Base-by-base conservation (phyloP, 2,888 invertebrate species). In the Eucera pruinosa region DNA sequence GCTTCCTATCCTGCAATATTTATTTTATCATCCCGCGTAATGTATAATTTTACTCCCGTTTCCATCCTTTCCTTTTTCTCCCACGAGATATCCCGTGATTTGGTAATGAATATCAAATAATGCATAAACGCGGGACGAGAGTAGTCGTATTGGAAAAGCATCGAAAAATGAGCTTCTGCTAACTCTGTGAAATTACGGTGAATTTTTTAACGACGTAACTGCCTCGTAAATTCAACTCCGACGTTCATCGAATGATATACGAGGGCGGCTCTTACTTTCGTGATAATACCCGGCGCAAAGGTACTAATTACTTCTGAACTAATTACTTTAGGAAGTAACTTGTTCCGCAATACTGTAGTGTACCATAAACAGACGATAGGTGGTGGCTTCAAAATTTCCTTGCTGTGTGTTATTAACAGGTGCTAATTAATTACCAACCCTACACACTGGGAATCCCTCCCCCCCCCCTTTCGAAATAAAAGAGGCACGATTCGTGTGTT, bases 231-330 rank as follows among this genome's bases (percentile, higher is more conserved):
- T 74, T 70, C 65, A 39, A 70, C 57, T 68, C 20, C 45, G 71
- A 54, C 70, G 66, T 64, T 65, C 62, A 39, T n/a, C 70, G 57
- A 57, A 74, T 45, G 60, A 67, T 67, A 70, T 69, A 67, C 61
- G 78, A 78, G 68, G 57, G 15, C 27, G 45, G 69, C 69, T 64
- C 62, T 78, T 78, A 69, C 81, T 74, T 73, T 60, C 67, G 47
- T 54, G 80, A 80, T 78, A 80, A 78, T 74, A 62, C 70, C 47
- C 52, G 43, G 75, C 45, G 72, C 79, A 79, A 79, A 81, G 82
- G 72, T 69, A 70, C 76, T 82, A 82, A 82, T 82, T 82, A 81
- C 81, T 82, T 79, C 67, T 68, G 33, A 58, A 81, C 79, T 82
- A 82, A 82, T 81, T 82, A 81, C 81, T 80, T 77, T 54, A 36